Conservation (phyloP, 2,888 invertebrate genomes). For the Syritta pipiens region DNA sequence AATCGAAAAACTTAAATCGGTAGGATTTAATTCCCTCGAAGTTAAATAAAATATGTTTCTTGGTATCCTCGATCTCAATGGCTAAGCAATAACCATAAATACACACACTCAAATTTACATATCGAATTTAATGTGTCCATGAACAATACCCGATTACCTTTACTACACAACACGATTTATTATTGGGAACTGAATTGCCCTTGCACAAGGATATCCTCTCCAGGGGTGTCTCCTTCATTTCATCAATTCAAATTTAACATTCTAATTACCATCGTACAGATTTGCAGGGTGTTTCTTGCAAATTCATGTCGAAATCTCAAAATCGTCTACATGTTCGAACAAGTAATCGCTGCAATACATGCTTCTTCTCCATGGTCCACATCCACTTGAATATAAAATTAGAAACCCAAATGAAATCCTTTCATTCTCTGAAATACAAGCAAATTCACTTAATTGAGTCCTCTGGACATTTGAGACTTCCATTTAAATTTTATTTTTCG, state of each 20-base stretch:
- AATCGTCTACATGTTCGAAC: slow-evolving; percentile 53
- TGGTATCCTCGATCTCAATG: too few species aligned
- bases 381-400: slow-evolving; percentile 55
- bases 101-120: too few species aligned
- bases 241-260: slow-evolving; percentile 28
- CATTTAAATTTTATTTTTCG: too few species aligned
- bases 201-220: slow-evolving; percentile 9
- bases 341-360: slow-evolving; percentile 21
- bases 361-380: neutral
- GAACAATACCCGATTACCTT: slow-evolving; percentile 37
- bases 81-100: too few species aligned
- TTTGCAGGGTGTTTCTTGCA: slow-evolving; percentile 38
- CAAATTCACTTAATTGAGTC: slow-evolving; percentile 64
- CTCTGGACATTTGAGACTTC: slow-evolving; percentile 62
- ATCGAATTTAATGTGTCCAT: too few species aligned
- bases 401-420: slow-evolving; percentile 57
- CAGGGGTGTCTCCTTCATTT: slow-evolving; percentile 18
- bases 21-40: too few species aligned
- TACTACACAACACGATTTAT: slow-evolving; percentile 35
- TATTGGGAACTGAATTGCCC: slow-evolving; percentile 34
- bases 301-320: slow-evolving; percentile 40
- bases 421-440: slow-evolving; percentile 46
- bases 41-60: too few species aligned
- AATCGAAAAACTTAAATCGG: too few species aligned
- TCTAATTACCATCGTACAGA: slow-evolving; percentile 54